Evolutionary conservation across 2,113 vertebrate species (phyloP), one percentile per base, ranked within the genome.

Genomic region (Poeciliopsis turrubarensis): DNA sequence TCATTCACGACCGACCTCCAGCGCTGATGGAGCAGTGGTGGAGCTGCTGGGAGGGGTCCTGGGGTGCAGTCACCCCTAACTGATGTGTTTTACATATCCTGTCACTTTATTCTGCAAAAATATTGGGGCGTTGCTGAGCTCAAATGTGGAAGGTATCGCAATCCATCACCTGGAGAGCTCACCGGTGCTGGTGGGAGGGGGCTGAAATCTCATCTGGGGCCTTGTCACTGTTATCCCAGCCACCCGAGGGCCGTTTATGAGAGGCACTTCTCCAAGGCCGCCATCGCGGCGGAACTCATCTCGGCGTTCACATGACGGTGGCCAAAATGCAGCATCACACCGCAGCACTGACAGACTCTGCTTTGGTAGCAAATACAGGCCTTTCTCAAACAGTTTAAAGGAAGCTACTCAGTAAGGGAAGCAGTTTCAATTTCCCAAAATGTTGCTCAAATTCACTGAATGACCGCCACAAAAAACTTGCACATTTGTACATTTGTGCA

Each of bases 21-120:
- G 11, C 32, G 66, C 32, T 39, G 66, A 27, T 61, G 62, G 47
- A 60, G 6, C 25, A 26, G 31, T 51, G 54, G 37, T 62, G 47
- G 10, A 44, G 65, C 17, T 39, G 51, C 26, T 72, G 57, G 31
- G 65, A 34, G 65, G 65, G 65, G 89, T 89, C 89, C 70, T 77
- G 75, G 65, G 60, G 83, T 80, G 90, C 92, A 90, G 87, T 87
- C 90, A 91, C 80, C 89, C 92, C 87, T 86, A 92, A 92, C 92
- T 94, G 93, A 94, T 94, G 89, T 73, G 88, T 91, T 94, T 93
- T 95, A 93, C 92, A 94, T 93, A 91, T 87, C 92, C 93, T 93
- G 93, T 93, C 92, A 95, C 91, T 92, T 92, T 90, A 91, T 93
- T 91, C 91, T 80, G 80, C 81, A 64, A 89, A 91, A 93, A 95